A percentile compares a stretch with the other conserved stretches of the same genome.
These are phyloP conservation scores for Andrena marginata DNA, from an alignment of 2,888 invertebrate genomes.

Conservation along the genomic window DNA sequence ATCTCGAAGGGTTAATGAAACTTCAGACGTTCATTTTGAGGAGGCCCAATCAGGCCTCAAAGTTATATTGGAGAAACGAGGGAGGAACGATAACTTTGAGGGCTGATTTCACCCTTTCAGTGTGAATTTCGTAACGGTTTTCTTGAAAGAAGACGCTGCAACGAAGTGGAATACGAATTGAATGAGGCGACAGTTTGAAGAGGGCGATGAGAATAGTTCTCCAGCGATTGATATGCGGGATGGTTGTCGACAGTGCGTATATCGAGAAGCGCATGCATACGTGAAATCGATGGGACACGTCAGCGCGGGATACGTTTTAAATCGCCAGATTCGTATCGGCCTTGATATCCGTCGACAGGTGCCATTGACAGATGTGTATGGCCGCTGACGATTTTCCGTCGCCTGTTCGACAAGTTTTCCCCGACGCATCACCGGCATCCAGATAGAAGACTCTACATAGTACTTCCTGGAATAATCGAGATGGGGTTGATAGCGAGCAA, in stretches of 20 bases:
- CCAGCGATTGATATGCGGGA: neutral
- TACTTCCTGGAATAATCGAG: neutral
- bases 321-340: slow-evolving; percentile 3
- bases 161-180: no score
- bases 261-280: neutral
- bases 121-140: no score
- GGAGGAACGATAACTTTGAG: no score
- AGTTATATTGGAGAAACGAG: no score
- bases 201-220: no score
- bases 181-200: no score
- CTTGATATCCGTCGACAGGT: neutral
- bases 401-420: neutral
- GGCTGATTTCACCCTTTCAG: no score
- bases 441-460: neutral
- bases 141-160: no score
- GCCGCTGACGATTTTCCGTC: slow-evolving; percentile 3
- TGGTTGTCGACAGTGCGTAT: no score
- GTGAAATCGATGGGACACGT: slow-evolving; percentile 1
- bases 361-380: slow-evolving; percentile 32
- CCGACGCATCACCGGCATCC: neutral
- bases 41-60: no score
- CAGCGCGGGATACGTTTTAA: neutral
- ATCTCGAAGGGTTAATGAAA: no score
- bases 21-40: no score
- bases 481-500: slow-evolving; percentile 12